Base-by-base conservation (phyloP, 2,797 vertebrate genomes). In the Erpetoichthys calabaricus region DNA sequence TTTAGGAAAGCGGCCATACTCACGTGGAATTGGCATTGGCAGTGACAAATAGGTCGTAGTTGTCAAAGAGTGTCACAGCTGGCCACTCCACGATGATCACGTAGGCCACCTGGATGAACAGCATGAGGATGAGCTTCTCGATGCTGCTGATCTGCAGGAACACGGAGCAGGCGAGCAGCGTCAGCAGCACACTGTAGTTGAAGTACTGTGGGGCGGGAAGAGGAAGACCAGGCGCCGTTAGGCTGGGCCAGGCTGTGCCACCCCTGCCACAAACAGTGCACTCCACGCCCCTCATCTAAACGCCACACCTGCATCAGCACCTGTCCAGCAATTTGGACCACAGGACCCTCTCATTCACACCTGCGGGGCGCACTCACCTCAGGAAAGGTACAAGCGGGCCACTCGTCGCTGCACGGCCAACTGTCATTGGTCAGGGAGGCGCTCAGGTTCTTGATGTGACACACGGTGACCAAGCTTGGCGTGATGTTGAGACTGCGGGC, bases 131-230 rank as follows among this genome's bases (percentile, higher is more conserved):
- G 81, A 97, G 74, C 75, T 97, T 97, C 67, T 91, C 91, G 0
- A 93, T 91, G 81, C 93, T 97, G 74, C 89, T 97, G 83, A 96
- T 93, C 78, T 96, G 93, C 74, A 95, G 85, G 86, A 97, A 97
- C 76, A 95, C 90, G 1, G 93, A 94, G 78, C 91, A 92, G 73
- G 91, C 93, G 73, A 97, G 74, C 71, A 97, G 85, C 68, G 89
- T 94, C 70, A 97, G 88, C 78, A 97, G 79, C 74, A 94, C 78
- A 5, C 86, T 90, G 82, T 91, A 91, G 70, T 82, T 84, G 76
- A 95, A 95, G 80, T 97, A 97, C 93, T 97, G 82, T 8, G 65
- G 63, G 46, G 60, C 5, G 57, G 4, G 56, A 44, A 63, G 54
- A 4, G 61, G 46, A 66, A 64, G 54, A 53, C 58, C n/a, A 61